phyloP scores from a whole-genome alignment of 2,113 vertebrate genomes.

The Malurus alboscapulatus region DNA sequence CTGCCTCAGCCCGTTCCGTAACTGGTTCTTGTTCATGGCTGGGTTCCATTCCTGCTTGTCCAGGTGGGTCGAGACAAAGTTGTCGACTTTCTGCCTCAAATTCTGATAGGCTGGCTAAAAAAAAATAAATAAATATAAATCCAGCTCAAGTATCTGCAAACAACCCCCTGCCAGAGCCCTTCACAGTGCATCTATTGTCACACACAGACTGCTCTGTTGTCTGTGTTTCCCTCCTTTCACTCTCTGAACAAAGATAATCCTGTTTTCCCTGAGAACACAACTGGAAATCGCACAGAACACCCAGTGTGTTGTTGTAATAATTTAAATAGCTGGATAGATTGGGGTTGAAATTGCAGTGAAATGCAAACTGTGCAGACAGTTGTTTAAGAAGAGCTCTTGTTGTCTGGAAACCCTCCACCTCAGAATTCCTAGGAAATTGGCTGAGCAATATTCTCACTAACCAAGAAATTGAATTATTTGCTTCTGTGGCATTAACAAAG shows the following conservation, averaged over 20 bases:
- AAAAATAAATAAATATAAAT: not conserved
- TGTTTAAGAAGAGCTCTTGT: not conserved
- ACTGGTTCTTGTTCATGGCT: slow-evolving; percentile 96
- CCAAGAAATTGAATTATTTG: not conserved
- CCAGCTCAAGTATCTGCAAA: not conserved
- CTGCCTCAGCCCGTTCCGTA: slow-evolving; percentile 90
- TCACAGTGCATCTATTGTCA: not conserved
- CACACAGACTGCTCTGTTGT: not conserved
- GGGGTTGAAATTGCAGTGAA: not conserved
- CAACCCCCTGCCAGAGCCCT: not conserved
- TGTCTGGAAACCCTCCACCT: not conserved
- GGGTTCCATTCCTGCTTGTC: slow-evolving; percentile 97
- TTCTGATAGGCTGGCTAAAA: slow-evolving; percentile 95
- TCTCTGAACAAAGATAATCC: not conserved
- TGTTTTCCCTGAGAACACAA: not conserved
- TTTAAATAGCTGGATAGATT: not conserved
- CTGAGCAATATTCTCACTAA: not conserved
- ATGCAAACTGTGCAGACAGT: not conserved
- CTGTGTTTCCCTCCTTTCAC: not conserved
- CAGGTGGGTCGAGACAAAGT: slow-evolving; percentile 92
- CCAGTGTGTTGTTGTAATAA: not conserved
- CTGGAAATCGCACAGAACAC: not conserved
- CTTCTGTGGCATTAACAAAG: not conserved
- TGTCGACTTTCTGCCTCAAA: slow-evolving; percentile 96
- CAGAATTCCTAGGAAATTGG: not conserved